Conservation (phyloP, 1,140 invertebrate genomes). For the Polypedilum vanderplanki region DNA sequence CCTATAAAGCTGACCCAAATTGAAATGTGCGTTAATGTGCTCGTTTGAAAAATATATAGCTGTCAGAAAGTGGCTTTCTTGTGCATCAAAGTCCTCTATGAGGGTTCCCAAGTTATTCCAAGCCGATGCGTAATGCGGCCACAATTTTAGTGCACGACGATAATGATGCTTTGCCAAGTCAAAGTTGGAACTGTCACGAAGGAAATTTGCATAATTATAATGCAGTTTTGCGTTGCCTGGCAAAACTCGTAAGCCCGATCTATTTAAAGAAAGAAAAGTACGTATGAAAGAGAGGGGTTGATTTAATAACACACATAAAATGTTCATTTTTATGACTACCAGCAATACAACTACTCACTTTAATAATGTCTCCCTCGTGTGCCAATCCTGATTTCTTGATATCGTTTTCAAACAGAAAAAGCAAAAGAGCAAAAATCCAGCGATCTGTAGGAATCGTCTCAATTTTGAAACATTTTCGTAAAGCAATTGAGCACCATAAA, state of each 20-base stretch:
- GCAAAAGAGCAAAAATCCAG: conserved; percentile 53
- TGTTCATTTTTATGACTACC: conserved; percentile 23
- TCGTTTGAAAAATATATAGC: conserved; percentile 66
- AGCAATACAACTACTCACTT: conserved; percentile 47
- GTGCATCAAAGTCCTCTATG: conserved; percentile 55
- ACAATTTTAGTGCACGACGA: conserved; percentile 71
- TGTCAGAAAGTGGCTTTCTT: conserved; percentile 67
- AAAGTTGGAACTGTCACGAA: conserved; percentile 63
- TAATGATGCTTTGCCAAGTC: conserved; percentile 72
- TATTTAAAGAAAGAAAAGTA: conserved; percentile 44
- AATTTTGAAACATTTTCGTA: conserved; percentile 48
- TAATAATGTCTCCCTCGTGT: conserved; percentile 63
- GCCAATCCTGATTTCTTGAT: conserved; percentile 69
- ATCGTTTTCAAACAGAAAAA: conserved; percentile 58
- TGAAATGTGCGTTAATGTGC: conserved; percentile 79
- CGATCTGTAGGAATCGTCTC: conserved; percentile 45
- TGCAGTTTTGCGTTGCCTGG: conserved; percentile 86
- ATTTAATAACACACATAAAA: conserved; percentile 27
- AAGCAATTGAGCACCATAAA: conserved; percentile 55
- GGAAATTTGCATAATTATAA: conserved; percentile 85
- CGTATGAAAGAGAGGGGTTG: neutral
- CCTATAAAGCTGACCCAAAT: conserved; percentile 77
- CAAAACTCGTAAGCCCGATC: conserved; percentile 68
- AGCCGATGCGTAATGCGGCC: conserved; percentile 78
- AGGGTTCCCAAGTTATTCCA: conserved; percentile 84